Base-by-base conservation (phyloP, 1,140 invertebrate genomes). In the Zaprionus nigranus region DNA sequence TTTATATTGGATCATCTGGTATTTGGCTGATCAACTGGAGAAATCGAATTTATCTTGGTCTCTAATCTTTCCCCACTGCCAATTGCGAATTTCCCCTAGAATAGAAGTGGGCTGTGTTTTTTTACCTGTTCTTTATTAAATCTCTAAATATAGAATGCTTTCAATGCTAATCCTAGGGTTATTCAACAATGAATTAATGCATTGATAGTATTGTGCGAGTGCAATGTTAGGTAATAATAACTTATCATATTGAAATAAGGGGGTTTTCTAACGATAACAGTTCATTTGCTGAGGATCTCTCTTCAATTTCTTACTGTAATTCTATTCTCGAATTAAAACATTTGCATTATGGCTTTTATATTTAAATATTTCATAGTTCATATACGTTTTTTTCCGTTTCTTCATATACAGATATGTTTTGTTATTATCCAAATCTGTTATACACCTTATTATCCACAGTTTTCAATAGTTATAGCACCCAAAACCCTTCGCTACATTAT, bases 1-100 rank as follows among this genome's bases (percentile, higher is more conserved):
- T 43, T 62, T 40, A 34, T 38, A 67, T 51, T 36, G 61, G 67
- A 67, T 79, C 59, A 71, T 62, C 12, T 34, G 58, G 22, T 38
- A 1, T 12, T 62, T 56, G 38, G 28, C 49, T 43, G 43, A 17
- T 17, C 11, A 57, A 61, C 46, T 63, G 66, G 22, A 63, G 58
- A 75, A 51, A 63, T 70, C 24, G 28, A 62, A 69, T 68, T 68
- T 38, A 17, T 11, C 17, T 49, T 49, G 9, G 43, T 6, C 15
- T 40, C 5, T 11, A 34, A 3, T 34, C n/a, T n/a, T 40, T n/a
- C 15, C 38, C 15, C 13, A 15, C 38, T 40, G 5, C 6, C 40
- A 46, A 46, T 46, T 46, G 40, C 40, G n/a, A 46, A 17, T 17
- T 46, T 7, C 40, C 40, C 13, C 5, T 15, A 38, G 36, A 38